phyloP scores from a whole-genome alignment of 2,888 invertebrate species.

The Himalopsyche tibetana region DNA sequence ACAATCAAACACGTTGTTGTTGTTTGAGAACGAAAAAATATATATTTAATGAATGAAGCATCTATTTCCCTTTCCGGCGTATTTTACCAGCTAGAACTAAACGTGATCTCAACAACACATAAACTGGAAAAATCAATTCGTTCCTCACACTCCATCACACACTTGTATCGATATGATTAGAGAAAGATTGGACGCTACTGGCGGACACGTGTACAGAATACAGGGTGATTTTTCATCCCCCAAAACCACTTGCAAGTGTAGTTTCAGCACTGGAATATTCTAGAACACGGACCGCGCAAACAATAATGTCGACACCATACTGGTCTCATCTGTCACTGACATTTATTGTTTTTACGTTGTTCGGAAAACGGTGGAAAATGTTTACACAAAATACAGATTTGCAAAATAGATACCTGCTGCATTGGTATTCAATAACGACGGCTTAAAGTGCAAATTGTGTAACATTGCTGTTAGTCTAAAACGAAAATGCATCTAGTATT shows the following conservation, averaged over 20 bases:
- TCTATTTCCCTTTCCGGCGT: not conserved
- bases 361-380: constrained; percentile 21
- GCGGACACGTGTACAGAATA: constrained; percentile 33
- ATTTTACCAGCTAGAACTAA: not conserved
- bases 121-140: constrained; percentile 10
- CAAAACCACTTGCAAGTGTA: constrained; percentile 48
- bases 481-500: no score
- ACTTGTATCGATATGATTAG: constrained; percentile 40
- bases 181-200: constrained; percentile 41
- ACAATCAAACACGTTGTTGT: no score
- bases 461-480: not conserved
- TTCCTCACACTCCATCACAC: constrained; percentile 20
- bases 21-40: not conserved
- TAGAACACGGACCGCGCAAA: constrained; percentile 42
- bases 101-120: not conserved
- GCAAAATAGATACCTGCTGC: constrained; percentile 36
- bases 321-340: constrained; percentile 55
- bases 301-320: constrained; percentile 49
- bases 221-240: constrained; percentile 49
- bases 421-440: constrained; percentile 16
- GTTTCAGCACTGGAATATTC: constrained; percentile 46
- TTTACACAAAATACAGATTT: constrained; percentile 24
- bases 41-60: not conserved
- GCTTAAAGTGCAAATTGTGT: not conserved
- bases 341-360: constrained; percentile 60